Percentiles rank a stretch among this genome's conserved stretches.
Conservation (phyloP, 2,888 invertebrate species). For the Amiota minor region DNA sequence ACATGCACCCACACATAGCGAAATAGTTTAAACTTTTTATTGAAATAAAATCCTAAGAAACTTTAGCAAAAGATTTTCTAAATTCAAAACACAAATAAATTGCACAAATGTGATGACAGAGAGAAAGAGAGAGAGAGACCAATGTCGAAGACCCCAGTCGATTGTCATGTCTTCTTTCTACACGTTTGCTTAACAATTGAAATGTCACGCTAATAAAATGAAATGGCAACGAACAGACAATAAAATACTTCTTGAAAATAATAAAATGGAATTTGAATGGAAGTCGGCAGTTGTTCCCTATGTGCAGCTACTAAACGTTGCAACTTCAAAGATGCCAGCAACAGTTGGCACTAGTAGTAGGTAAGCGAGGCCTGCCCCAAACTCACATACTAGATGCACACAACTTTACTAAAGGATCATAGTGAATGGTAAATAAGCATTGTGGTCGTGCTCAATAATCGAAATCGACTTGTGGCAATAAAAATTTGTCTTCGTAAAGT, state of each 20-base stretch:
- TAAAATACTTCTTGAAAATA: conserved; percentile 62
- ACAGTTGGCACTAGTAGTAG: neutral
- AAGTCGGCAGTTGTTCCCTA: neutral
- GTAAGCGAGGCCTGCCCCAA: neutral
- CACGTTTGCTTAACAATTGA: conserved; percentile 56
- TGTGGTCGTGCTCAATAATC: conserved; percentile 55
- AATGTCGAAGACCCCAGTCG: neutral
- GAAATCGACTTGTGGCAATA: conserved; percentile 60
- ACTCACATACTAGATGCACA: too few relatives aligned
- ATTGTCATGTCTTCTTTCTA: neutral
- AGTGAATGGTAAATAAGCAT: neutral
- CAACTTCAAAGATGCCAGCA: neutral
- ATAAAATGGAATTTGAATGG: conserved; percentile 67
- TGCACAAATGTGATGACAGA: neutral
- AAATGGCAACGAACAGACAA: conserved; percentile 60
- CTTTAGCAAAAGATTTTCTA: too few relatives aligned
- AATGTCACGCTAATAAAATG: conserved; percentile 65
- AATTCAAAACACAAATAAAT: conserved; percentile 3
- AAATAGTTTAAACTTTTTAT: too few relatives aligned
- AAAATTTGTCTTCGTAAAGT: conserved; percentile 63
- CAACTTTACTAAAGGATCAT: too few relatives aligned
- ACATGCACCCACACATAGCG: too few relatives aligned
- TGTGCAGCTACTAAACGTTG: conserved; percentile 49
- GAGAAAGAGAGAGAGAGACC: too few relatives aligned
- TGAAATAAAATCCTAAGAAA: too few relatives aligned